Base-by-base conservation (phyloP, 2,797 vertebrate species). In the Amphiprion clarkii region DNA sequence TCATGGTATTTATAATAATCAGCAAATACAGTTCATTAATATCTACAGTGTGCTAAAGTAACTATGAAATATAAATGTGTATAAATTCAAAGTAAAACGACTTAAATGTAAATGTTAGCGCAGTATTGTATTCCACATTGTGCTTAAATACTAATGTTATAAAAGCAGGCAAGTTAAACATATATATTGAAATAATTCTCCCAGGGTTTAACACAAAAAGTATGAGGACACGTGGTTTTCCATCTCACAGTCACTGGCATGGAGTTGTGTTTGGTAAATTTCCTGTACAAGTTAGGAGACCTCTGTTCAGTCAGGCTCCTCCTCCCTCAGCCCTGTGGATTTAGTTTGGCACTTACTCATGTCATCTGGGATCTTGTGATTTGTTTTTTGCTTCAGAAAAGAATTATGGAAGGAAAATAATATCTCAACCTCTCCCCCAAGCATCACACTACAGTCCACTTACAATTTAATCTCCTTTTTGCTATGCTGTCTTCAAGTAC, bases 261-360 rank as follows among this genome's bases (percentile, higher is more conserved):
- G 3, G 14, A 74, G 14, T 62, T 46, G 29, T 42, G 46, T 56
- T 67, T 52, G 39, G 65, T 78, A 56, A 40, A 78, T 82, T 80
- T 79, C 71, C 66, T 71, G 13, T 33, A 48, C 58, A 44, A 33
- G 7, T 44, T 79, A 71, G 12, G 16, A 33, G 51, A 51, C 31
- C 13, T 71, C 17, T 66, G 25, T 55, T 63, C 36, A 17, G 55
- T 31, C 55, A 71, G 56, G 51, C 66, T n/a, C 54, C 76, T 67
- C 72, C 73, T 69, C 52, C 17, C 46, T 21, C 14, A 31, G 67
- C 46, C 60, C 69, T 39, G 53, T 46, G 52, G 33, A 39, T 62
- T 25, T 62, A 48, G 4, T 66, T 74, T 68, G 33, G 58, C 56
- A 46, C 12, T 31, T 33, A 21, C 16, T 31, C n/a, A n/a, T 16